A percentile compares a stretch with the other conserved stretches of the same genome.
phyloP scores from a whole-genome alignment of 2,113 vertebrate genomes.

The Erythrocercus mccallii region DNA sequence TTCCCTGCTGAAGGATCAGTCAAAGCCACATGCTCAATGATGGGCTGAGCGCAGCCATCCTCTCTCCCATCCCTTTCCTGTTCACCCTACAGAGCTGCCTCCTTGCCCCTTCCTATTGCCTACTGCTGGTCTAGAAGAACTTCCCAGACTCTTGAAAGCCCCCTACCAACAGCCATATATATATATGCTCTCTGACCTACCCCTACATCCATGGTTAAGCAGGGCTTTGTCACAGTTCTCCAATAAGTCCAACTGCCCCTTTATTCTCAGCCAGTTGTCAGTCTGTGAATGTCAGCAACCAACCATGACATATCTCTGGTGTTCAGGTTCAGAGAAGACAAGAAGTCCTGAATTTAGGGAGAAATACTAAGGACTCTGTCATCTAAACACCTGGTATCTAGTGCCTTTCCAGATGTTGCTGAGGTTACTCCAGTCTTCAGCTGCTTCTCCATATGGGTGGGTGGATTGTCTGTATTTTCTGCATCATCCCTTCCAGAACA shows the following conservation, averaged over 20 bases:
- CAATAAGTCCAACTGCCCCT: neutral
- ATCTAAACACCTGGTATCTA: neutral
- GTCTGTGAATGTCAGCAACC: neutral
- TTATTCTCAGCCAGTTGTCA: neutral
- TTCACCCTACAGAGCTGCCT: neutral
- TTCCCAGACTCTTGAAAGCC: neutral
- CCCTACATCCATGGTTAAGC: neutral
- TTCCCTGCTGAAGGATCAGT: neutral
- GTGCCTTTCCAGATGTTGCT: neutral
- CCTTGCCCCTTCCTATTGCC: neutral
- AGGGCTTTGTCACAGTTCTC: neutral
- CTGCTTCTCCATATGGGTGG: neutral
- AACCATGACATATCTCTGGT: neutral
- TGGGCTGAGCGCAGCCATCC: neutral
- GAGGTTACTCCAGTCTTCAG: neutral
- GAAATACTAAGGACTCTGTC: neutral
- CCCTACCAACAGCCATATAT: neutral
- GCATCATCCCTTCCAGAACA: neutral
- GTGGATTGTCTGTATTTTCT: neutral
- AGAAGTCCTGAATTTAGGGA: neutral
- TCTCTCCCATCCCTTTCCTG: neutral
- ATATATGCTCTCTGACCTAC: rapidly evolving
- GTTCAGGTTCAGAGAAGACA: neutral
- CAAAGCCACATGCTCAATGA: neutral
- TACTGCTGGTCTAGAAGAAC: neutral